Evolutionary conservation across 2,113 vertebrate species (phyloP).

Genomic region (Gadus chalcogrammus): DNA sequence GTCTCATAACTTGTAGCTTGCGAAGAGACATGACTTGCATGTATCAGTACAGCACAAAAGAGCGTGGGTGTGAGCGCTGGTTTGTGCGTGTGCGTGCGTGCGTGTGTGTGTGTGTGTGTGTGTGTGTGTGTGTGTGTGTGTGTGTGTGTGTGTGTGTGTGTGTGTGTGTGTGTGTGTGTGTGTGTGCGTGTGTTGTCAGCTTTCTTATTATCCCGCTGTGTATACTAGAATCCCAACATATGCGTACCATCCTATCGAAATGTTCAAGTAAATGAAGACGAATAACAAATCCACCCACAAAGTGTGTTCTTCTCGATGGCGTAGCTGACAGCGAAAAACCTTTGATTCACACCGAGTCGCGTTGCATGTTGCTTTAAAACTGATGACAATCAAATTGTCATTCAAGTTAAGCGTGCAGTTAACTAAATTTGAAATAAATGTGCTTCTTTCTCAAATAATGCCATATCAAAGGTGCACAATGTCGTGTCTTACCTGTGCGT

Average conservation of each 20-base stretch:
- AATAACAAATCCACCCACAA: background rate
- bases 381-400: slow-evolving; percentile 24
- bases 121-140: slow-evolving; percentile 13
- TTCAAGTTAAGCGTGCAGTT: background rate
- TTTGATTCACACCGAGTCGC: slow-evolving; percentile 40
- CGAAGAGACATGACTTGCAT: slow-evolving; percentile 58
- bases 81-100: slow-evolving; percentile 37
- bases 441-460: too few relatives aligned
- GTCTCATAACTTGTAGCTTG: slow-evolving; percentile 40
- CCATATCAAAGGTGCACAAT: slow-evolving; percentile 42
- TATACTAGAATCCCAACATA: background rate
- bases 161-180: background rate
- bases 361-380: slow-evolving; percentile 32
- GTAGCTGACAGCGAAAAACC: slow-evolving; percentile 52
- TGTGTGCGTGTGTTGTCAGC: slow-evolving; percentile 9
- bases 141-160: slow-evolving; percentile 8
- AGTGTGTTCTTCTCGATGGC: slow-evolving; percentile 37
- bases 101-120: slow-evolving; percentile 27
- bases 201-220: slow-evolving; percentile 15
- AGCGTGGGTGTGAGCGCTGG: slow-evolving; percentile 64
- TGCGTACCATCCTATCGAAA: background rate
- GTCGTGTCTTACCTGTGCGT: slow-evolving; percentile 70
- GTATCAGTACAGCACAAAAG: slow-evolving; percentile 47
- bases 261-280: background rate
- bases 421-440: background rate